Evolutionary conservation across 2,797 vertebrate species (phyloP).

Genomic region (Argentina silus): DNA sequence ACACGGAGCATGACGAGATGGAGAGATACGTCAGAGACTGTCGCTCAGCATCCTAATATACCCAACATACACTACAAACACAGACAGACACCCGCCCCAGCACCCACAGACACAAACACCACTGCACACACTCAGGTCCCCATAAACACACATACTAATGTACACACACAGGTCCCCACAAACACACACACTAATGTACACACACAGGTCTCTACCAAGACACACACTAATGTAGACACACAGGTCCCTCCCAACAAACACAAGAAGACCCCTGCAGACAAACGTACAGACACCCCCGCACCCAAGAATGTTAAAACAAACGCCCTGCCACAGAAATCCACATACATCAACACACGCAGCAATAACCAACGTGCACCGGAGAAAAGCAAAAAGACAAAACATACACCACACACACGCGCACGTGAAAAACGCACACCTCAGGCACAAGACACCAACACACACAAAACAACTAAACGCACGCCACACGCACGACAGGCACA

Average conservation of each 20-base stretch:
- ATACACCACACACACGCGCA: background rate
- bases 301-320: background rate
- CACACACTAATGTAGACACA: background rate
- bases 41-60: background rate
- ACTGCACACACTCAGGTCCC: background rate
- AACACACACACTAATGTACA: background rate
- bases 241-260: background rate
- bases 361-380: background rate
- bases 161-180: background rate
- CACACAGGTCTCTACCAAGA: background rate
- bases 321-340: background rate
- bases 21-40: background rate
- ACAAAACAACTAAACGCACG: background rate
- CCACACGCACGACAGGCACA: background rate
- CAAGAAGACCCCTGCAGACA: background rate
- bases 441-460: background rate
- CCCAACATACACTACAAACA: constrained; percentile 6
- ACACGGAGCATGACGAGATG: constrained; percentile 23
- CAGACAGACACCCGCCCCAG: background rate
- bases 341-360: background rate
- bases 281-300: background rate
- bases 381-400: background rate
- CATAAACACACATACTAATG: background rate
- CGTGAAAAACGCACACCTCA: background rate
- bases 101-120: background rate